These are phyloP conservation scores for Trididemnum nubilum DNA, from an alignment of 23 tunicate species.

Conservation along the genomic window DNA sequence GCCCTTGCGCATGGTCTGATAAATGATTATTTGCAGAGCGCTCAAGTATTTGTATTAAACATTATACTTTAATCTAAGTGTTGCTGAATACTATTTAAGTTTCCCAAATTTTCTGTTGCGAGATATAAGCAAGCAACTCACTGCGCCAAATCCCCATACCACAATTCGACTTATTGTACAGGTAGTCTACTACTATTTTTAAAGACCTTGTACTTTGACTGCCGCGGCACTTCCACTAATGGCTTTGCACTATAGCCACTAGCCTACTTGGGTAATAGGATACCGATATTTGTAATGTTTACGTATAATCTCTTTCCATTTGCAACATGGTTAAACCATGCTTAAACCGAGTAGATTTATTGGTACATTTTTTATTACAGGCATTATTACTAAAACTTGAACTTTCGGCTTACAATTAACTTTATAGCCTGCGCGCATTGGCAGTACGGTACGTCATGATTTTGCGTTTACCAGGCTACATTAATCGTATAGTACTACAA, in stretches of 20 bases:
- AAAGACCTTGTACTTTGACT: background rate
- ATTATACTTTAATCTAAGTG: background rate
- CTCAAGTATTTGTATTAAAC: background rate
- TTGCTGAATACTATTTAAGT: background rate
- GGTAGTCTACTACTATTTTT: background rate
- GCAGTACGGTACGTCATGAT: conserved; percentile 2
- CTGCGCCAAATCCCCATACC: conserved; percentile 4
- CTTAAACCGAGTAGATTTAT: background rate
- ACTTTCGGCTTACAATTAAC: background rate
- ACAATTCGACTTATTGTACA: background rate
- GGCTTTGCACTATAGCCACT: conserved; percentile 2
- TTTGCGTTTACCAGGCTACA: background rate
- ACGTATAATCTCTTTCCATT: background rate
- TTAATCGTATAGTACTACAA: background rate
- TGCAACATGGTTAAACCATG: conserved; percentile 1
- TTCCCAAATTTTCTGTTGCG: conserved; percentile 1
- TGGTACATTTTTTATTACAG: background rate
- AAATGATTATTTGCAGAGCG: background rate
- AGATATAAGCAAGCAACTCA: background rate
- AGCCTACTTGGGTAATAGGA: background rate
- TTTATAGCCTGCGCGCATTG: background rate
- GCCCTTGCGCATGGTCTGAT: conserved; percentile 1
- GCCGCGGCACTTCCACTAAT: conserved; percentile 1
- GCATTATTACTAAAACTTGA: background rate
- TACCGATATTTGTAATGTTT: background rate